These are phyloP conservation scores for Trypoxylus dichotomus DNA, from an alignment of 1,140 invertebrate species.

Conservation along the genomic window DNA sequence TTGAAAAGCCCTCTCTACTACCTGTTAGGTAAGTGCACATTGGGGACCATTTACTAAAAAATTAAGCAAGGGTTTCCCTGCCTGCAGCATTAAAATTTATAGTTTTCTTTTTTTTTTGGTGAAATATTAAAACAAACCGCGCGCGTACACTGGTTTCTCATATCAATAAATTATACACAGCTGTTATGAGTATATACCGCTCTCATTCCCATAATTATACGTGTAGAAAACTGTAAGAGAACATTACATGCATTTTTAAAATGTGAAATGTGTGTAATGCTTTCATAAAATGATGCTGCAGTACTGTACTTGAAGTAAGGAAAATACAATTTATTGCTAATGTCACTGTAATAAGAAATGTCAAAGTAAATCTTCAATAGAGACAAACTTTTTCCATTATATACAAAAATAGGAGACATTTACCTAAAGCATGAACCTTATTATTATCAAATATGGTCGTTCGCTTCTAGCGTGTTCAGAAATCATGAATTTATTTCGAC, in stretches of 20 bases:
- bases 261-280: background rate
- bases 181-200: background rate
- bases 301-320: too few relatives aligned
- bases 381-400: too few relatives aligned
- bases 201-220: background rate
- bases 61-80: conserved; percentile 16
- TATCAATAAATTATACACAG: conserved; percentile 10
- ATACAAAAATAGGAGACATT: too few relatives aligned
- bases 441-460: too few relatives aligned
- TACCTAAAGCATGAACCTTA: too few relatives aligned
- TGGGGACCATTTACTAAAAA: conserved; percentile 19
- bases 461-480: too few relatives aligned
- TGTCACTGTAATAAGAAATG: too few relatives aligned
- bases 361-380: too few relatives aligned
- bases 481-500: too few relatives aligned
- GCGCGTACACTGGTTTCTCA: conserved; percentile 15
- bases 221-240: background rate
- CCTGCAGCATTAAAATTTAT: conserved; percentile 15
- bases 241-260: background rate
- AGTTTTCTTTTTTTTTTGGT: conserved; percentile 12
- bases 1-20: conserved; percentile 10
- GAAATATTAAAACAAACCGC: conserved; percentile 13
- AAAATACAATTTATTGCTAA: too few relatives aligned
- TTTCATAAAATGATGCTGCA: too few relatives aligned
- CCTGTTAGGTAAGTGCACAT: conserved; percentile 8